Conservation (phyloP, 2,797 vertebrate species). For the Hyperoplus immaculatus region DNA sequence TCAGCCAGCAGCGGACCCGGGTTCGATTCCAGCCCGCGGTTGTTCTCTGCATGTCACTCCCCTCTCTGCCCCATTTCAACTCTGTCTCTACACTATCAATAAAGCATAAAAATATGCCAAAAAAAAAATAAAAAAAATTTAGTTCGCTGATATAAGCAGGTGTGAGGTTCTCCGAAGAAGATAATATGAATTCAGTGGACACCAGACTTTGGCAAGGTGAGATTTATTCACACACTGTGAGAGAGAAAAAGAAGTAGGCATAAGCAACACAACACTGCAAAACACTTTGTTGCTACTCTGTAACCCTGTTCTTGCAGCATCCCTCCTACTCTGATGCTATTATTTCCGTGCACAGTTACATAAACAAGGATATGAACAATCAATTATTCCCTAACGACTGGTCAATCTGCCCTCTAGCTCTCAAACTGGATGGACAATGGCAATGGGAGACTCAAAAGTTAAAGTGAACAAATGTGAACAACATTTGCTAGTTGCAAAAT, state of each 20-base stretch:
- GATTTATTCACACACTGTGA: conserved; percentile 7
- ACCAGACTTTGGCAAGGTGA: neutral
- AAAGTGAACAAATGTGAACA: conserved; percentile 34
- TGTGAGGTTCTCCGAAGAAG: neutral
- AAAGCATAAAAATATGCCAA: too few relatives aligned
- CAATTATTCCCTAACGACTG: conserved; percentile 46
- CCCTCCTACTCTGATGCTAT: conserved; percentile 31
- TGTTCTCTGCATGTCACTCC: too few relatives aligned
- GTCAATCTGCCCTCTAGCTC: conserved; percentile 14
- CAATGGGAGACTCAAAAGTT: conserved; percentile 13
- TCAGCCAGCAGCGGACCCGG: too few relatives aligned
- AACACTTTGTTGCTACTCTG: neutral
- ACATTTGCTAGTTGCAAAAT: neutral
- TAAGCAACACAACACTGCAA: neutral
- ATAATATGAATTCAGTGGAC: neutral
- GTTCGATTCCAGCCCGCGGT: too few relatives aligned
- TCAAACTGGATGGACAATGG: conserved; percentile 9
- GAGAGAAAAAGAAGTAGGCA: neutral
- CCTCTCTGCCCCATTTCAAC: too few relatives aligned
- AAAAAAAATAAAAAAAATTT: too few relatives aligned
- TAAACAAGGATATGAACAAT: conserved; percentile 64
- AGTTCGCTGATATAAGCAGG: neutral
- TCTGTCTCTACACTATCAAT: too few relatives aligned
- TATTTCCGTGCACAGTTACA: conserved; percentile 53
- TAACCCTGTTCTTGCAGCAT: conserved; percentile 6